phyloP scores from a whole-genome alignment of 2,113 vertebrate species.

The Larimichthys polyactis region DNA sequence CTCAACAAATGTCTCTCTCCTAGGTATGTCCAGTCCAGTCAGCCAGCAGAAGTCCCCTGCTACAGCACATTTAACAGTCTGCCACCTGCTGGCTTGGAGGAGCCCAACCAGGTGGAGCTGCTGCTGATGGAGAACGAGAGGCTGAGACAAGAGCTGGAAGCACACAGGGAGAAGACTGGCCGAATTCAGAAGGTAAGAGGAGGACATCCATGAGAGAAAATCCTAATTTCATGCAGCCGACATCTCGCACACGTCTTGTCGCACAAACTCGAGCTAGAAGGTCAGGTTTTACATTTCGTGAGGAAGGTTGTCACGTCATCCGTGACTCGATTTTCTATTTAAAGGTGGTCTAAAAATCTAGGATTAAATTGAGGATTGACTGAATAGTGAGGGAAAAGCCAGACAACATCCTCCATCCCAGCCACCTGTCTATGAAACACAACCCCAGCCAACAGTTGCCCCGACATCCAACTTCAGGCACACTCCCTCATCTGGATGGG shows the following conservation, averaged over 20 bases:
- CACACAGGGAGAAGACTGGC: constrained; percentile 87
- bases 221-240: not conserved
- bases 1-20: constrained; percentile 8
- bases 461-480: constrained; percentile 50
- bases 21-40: constrained; percentile 88
- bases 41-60: constrained; percentile 76
- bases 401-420: constrained; percentile 24
- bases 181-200: constrained; percentile 94
- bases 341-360: not conserved
- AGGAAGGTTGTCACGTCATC: not conserved
- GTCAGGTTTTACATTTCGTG: not conserved
- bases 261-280: not conserved
- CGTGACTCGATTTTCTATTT: not conserved
- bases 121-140: constrained; percentile 93
- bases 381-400: constrained; percentile 12
- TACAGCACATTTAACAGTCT: constrained; percentile 79
- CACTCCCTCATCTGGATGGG: constrained; percentile 68
- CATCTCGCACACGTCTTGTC: not conserved
- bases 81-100: constrained; percentile 85
- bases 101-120: constrained; percentile 87
- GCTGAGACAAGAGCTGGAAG: constrained; percentile 90
- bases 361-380: not conserved
- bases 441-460: constrained; percentile 71
- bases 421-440: constrained; percentile 74
- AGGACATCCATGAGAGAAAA: not conserved